A percentile compares a stretch with the other conserved stretches of the same genome.
Conservation (phyloP, 2,888 invertebrate genomes). For the Andrena flavipes region DNA sequence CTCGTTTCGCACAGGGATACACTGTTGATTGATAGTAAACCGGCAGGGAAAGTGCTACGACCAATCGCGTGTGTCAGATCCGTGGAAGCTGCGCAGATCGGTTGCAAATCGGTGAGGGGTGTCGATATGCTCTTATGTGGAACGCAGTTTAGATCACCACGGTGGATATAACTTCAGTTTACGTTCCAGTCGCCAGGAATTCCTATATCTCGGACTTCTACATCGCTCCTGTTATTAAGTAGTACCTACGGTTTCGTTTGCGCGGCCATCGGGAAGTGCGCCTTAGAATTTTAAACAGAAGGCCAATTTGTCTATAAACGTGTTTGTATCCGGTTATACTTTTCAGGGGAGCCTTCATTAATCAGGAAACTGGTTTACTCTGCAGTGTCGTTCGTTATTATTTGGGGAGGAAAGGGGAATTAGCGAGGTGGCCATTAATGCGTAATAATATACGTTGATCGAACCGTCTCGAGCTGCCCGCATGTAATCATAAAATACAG, state of each 20-base stretch:
- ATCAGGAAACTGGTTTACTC: conserved; percentile 40
- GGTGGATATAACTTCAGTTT: background rate
- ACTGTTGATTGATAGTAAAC: too few species aligned
- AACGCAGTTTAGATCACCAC: background rate
- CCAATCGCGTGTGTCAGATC: too few species aligned
- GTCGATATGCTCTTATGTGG: too few species aligned
- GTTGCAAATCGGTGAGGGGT: too few species aligned
- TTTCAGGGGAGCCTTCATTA: conserved; percentile 19
- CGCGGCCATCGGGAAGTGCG: conserved; percentile 6
- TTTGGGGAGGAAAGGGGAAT: background rate
- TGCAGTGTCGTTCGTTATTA: conserved; percentile 33
- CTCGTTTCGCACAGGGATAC: too few species aligned
- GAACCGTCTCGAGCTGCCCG: conserved; percentile 27
- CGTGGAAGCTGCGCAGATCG: too few species aligned
- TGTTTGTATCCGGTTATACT: conserved; percentile 20
- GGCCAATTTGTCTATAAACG: conserved; percentile 24
- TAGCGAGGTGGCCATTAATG: conserved; percentile 34
- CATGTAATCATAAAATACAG: conserved; percentile 44
- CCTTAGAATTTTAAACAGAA: conserved; percentile 30
- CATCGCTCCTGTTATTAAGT: background rate
- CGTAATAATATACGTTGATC: conserved; percentile 33
- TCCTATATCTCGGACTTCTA: background rate
- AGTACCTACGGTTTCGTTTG: conserved; percentile 3
- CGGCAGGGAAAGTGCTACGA: too few species aligned
- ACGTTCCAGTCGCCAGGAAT: background rate